Percentiles rank a stretch among this genome's conserved stretches.
phyloP scores from a whole-genome alignment of 1,140 invertebrate species.

The Trinorchestia longiramus region DNA sequence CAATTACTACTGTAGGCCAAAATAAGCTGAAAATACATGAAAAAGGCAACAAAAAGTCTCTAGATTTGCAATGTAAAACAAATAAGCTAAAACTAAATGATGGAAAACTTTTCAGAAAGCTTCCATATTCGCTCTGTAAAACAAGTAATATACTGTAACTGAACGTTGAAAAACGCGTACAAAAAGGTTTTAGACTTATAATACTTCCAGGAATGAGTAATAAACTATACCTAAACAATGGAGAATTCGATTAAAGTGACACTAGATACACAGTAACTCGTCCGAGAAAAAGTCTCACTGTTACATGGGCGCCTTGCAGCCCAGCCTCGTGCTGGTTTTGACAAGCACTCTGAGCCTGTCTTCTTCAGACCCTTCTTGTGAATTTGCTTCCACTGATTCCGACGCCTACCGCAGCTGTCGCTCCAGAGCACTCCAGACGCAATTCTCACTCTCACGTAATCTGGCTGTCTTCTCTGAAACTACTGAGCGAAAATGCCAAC shows the following conservation, averaged over 20 bases:
- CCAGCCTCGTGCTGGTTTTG: not conserved
- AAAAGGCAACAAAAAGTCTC: too few relatives aligned
- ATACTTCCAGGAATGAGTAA: too few relatives aligned
- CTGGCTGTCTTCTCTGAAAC: slow-evolving; percentile 8
- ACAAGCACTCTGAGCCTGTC: slow-evolving; percentile 26
- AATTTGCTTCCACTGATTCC: not conserved
- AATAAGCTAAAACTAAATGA: too few relatives aligned
- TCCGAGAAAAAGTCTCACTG: not conserved
- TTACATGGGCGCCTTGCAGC: not conserved
- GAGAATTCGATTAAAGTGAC: not conserved
- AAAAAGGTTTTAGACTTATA: too few relatives aligned
- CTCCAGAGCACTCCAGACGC: not conserved
- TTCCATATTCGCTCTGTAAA: too few relatives aligned
- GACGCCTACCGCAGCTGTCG: slow-evolving; percentile 19
- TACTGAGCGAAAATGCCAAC: slow-evolving; percentile 8
- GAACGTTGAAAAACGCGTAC: too few relatives aligned
- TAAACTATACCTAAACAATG: not conserved
- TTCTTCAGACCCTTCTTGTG: not conserved
- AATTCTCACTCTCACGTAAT: slow-evolving; percentile 30
- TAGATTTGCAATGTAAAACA: too few relatives aligned
- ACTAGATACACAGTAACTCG: not conserved
- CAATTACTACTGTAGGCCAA: too few relatives aligned
- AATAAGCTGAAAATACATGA: too few relatives aligned
- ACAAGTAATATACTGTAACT: too few relatives aligned
- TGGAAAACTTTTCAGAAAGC: too few relatives aligned